Conservation (phyloP, 2,113 vertebrate genomes). For the Oriolus oriolus region DNA sequence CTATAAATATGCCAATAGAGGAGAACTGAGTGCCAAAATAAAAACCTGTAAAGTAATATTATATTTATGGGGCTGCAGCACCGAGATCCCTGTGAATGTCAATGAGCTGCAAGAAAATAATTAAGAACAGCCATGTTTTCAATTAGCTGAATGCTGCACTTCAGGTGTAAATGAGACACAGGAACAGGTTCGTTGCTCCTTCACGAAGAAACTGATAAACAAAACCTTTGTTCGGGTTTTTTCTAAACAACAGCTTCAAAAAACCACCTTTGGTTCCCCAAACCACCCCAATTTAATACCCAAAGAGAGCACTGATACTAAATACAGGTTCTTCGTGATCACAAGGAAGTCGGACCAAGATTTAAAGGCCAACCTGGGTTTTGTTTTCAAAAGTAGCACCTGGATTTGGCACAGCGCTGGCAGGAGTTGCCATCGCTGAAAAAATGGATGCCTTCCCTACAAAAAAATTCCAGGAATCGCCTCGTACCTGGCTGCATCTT, state of each 20-base stretch:
- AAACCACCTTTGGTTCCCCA: background rate
- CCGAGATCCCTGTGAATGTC: slow-evolving; percentile 39
- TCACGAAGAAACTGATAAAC: background rate
- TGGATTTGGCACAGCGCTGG: background rate
- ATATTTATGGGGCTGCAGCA: slow-evolving; percentile 57
- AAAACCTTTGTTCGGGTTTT: background rate
- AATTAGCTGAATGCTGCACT: slow-evolving; percentile 58
- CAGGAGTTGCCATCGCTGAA: background rate
- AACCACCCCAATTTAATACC: background rate
- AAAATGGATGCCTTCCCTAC: background rate
- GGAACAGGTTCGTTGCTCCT: slow-evolving; percentile 12
- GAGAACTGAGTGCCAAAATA: slow-evolving; percentile 30
- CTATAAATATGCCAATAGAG: slow-evolving; percentile 38
- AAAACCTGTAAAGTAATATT: slow-evolving; percentile 63
- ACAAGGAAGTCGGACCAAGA: background rate
- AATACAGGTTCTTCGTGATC: background rate
- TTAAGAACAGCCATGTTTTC: slow-evolving; percentile 57
- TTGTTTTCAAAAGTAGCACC: background rate
- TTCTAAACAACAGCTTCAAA: background rate
- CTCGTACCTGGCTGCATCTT: accelerated
- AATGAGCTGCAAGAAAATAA: slow-evolving; percentile 65
- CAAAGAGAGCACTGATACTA: background rate
- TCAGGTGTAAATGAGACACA: slow-evolving; percentile 37
- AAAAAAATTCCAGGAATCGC: accelerated
- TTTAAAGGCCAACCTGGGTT: background rate